Evolutionary conservation across 1,140 invertebrate genomes (phyloP).

Genomic region (Aradophagus sp.): DNA sequence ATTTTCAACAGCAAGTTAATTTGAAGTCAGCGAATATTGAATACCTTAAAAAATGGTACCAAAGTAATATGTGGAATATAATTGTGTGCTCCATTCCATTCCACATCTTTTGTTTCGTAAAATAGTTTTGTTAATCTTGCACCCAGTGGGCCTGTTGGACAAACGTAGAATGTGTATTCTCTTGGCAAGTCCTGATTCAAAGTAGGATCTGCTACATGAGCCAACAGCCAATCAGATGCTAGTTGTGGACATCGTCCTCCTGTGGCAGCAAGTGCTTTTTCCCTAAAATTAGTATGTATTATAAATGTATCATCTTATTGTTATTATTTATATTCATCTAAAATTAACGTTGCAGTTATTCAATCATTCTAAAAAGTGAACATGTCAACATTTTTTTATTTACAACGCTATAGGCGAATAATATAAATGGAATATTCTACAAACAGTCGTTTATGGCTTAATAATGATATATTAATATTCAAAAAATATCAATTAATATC

Average conservation of each 20-base stretch:
- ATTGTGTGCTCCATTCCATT: conserved; percentile 92
- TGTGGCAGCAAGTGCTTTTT: conserved; percentile 92
- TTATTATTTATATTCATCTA: too few species aligned
- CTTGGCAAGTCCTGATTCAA: conserved; percentile 84
- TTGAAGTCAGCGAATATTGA: background rate
- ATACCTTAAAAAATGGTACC: conserved; percentile 90
- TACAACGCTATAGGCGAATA: too few species aligned
- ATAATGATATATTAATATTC: too few species aligned
- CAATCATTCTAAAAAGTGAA: too few species aligned
- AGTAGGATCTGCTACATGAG: conserved; percentile 88
- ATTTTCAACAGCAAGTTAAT: too few species aligned
- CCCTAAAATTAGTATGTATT: conserved; percentile 73
- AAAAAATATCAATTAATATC: too few species aligned
- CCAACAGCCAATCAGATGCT: conserved; percentile 91
- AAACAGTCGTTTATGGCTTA: too few species aligned
- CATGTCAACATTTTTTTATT: too few species aligned
- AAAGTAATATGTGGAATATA: conserved; percentile 92
- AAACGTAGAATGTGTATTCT: conserved; percentile 90
- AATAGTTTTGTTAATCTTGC: conserved; percentile 85
- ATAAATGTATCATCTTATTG: background rate
- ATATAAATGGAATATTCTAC: too few species aligned
- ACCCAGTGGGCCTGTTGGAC: conserved; percentile 84
- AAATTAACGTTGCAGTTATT: too few species aligned
- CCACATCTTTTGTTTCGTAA: conserved; percentile 83
- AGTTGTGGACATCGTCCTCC: conserved; percentile 89